These are phyloP conservation scores for Gymnothorax javanicus DNA, from an alignment of 2,797 vertebrate genomes.

Conservation along the genomic window DNA sequence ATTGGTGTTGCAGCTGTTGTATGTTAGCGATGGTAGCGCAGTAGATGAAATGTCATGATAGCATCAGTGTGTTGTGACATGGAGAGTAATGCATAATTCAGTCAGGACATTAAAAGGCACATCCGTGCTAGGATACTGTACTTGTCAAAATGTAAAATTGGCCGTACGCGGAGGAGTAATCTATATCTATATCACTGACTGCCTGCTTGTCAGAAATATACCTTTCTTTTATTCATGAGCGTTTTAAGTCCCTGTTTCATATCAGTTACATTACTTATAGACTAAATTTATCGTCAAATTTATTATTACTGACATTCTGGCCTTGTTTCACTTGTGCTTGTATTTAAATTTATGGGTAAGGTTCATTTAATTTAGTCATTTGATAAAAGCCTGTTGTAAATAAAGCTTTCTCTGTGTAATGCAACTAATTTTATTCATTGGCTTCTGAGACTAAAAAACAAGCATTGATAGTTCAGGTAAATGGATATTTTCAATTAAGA, in stretches of 20 bases:
- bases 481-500: neutral
- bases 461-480: neutral
- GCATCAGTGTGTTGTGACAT: constrained; percentile 13
- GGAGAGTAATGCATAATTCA: constrained; percentile 18
- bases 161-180: neutral
- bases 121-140: neutral
- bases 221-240: neutral
- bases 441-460: neutral
- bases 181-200: neutral
- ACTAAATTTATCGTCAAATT: neutral
- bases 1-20: constrained; percentile 46
- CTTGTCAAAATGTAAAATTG: constrained; percentile 21
- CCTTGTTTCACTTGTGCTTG: neutral
- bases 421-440: neutral
- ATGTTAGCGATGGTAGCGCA: constrained; percentile 42
- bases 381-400: neutral
- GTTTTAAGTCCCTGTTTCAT: neutral
- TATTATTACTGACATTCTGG: neutral
- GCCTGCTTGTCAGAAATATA: neutral
- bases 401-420: neutral
- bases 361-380: neutral
- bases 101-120: neutral
- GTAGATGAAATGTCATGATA: constrained; percentile 21
- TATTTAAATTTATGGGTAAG: neutral
- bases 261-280: neutral